These are phyloP conservation scores for Ascidia mentula DNA, from an alignment of 23 tunicate species.

Conservation along the genomic window DNA sequence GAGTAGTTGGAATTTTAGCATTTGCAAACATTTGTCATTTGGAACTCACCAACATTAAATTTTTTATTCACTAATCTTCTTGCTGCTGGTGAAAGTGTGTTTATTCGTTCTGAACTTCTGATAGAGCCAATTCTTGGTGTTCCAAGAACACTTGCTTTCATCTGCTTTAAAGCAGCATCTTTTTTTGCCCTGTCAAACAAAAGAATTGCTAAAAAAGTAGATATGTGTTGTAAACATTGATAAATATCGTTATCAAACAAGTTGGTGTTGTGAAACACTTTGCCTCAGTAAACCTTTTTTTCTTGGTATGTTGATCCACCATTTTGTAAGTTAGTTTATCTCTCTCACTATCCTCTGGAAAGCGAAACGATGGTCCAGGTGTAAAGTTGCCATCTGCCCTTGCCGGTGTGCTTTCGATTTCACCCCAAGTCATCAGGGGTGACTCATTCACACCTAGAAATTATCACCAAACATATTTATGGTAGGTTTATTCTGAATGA, in stretches of 20 bases:
- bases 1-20: too few relatives aligned
- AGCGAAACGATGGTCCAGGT: constrained; percentile 85
- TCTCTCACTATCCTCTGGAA: constrained; percentile 84
- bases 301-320: constrained; percentile 82
- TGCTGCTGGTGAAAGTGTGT: constrained; percentile 83
- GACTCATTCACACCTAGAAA: constrained; percentile 71
- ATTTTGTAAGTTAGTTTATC: constrained; percentile 70
- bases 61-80: constrained; percentile 54
- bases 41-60: constrained; percentile 53
- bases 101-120: constrained; percentile 70
- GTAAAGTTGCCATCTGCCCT: constrained; percentile 61
- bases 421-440: constrained; percentile 96
- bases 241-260: background rate
- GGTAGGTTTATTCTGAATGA: too few relatives aligned
- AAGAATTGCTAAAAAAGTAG: background rate
- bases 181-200: constrained; percentile 62
- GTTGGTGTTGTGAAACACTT: too few relatives aligned
- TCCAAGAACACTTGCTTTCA: constrained; percentile 71
- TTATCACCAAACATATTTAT: too few relatives aligned
- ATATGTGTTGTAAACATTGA: background rate
- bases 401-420: constrained; percentile 69
- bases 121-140: constrained; percentile 86
- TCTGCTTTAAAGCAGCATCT: constrained; percentile 76
- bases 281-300: constrained; percentile 51
- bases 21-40: background rate